Percentiles rank a stretch among this genome's conserved stretches.
These are phyloP conservation scores for Volucella bombylans DNA, from an alignment of 2,888 invertebrate genomes.

Conservation along the genomic window DNA sequence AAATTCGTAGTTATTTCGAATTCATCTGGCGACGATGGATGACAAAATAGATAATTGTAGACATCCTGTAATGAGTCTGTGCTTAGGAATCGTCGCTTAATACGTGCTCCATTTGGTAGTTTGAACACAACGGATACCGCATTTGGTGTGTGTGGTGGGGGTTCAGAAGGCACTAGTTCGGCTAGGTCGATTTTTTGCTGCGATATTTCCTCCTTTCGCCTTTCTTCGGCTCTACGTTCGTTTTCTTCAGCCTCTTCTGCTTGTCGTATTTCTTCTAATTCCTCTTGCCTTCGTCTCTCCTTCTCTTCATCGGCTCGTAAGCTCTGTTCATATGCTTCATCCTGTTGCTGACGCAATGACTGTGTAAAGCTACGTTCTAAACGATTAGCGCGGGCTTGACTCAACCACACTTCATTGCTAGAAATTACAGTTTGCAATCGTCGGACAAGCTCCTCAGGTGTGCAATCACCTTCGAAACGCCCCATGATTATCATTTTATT, in stretches of 20 bases:
- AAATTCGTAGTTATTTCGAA: slow-evolving; percentile 98
- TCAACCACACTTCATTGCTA: slow-evolving; percentile 93
- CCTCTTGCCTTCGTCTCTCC: slow-evolving; percentile 88
- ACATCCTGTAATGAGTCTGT: slow-evolving; percentile 93
- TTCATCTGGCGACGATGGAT: slow-evolving; percentile 94
- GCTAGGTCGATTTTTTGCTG: slow-evolving; percentile 87
- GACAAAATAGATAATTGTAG: slow-evolving; percentile 97
- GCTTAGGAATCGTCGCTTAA: slow-evolving; percentile 93
- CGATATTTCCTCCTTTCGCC: slow-evolving; percentile 85
- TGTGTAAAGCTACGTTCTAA: slow-evolving; percentile 93
- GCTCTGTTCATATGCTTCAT: slow-evolving; percentile 96
- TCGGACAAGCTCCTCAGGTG: slow-evolving; percentile 87
- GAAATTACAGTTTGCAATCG: slow-evolving; percentile 89
- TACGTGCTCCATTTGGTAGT: slow-evolving; percentile 93
- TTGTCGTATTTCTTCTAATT: slow-evolving; percentile 84
- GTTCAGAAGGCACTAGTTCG: slow-evolving; percentile 88
- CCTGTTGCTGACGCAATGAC: slow-evolving; percentile 93
- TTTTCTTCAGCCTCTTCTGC: slow-evolving; percentile 83
- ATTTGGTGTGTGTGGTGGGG: slow-evolving; percentile 86
- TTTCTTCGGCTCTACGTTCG: slow-evolving; percentile 83
- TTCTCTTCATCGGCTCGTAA: slow-evolving; percentile 97
- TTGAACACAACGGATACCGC: slow-evolving; percentile 94
- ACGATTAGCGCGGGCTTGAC: slow-evolving; percentile 92
- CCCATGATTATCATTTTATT: slow-evolving; percentile 96
- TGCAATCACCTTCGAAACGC: slow-evolving; percentile 93